These are phyloP conservation scores for Dysmachus trigonus DNA, from an alignment of 2,888 invertebrate genomes.

Conservation along the genomic window DNA sequence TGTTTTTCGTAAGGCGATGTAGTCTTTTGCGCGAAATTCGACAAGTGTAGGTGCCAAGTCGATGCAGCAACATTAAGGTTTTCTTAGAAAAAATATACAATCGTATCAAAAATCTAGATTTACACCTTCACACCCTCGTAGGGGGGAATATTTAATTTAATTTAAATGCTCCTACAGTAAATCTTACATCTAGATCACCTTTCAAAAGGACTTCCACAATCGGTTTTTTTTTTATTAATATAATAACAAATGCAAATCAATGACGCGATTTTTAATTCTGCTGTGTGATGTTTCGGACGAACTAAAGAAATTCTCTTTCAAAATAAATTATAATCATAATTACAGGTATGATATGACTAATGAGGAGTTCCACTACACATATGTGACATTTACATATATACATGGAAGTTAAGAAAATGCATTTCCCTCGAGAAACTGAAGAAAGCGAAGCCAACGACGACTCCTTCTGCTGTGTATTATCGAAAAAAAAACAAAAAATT, in stretches of 20 bases:
- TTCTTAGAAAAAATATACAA: constrained; percentile 23
- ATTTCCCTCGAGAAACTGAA: background rate
- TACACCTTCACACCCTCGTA: background rate
- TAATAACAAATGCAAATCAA: constrained; percentile 11
- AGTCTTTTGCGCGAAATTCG: constrained; percentile 1
- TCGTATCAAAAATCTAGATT: constrained; percentile 37
- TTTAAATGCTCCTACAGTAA: background rate
- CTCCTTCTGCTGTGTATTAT: background rate
- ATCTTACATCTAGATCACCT: constrained; percentile 22
- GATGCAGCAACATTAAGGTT: constrained; percentile 20
- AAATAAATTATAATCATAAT: background rate
- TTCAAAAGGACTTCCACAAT: constrained; percentile 3
- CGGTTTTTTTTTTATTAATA: constrained; percentile 14
- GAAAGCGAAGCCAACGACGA: background rate
- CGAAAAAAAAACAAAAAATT: background rate
- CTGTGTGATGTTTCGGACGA: background rate
- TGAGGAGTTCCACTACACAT: background rate
- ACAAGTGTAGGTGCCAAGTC: background rate
- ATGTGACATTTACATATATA: background rate
- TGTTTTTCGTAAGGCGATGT: background rate
- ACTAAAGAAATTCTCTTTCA: background rate
- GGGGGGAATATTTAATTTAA: background rate
- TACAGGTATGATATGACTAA: background rate
- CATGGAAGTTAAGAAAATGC: background rate
- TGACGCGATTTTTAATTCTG: background rate